Evolutionary conservation across 2,113 vertebrate genomes (phyloP).

Genomic region (Chionodraco myersi): DNA sequence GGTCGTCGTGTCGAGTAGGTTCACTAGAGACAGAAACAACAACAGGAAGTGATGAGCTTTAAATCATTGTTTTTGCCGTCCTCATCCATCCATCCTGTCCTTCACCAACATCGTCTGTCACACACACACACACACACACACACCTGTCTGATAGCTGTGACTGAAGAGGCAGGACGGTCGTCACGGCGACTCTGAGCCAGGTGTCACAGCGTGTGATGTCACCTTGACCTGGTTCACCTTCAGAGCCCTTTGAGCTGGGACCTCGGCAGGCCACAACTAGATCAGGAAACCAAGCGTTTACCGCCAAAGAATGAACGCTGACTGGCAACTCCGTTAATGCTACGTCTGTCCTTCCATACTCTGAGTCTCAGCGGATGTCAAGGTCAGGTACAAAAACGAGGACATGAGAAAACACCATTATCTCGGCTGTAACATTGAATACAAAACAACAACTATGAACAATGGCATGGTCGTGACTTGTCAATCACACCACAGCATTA

Average conservation of each 20-base stretch:
- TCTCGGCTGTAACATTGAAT: too few relatives aligned
- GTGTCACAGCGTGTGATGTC: constrained; percentile 60
- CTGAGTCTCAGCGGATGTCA: too few relatives aligned
- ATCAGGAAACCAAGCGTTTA: not conserved
- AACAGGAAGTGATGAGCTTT: constrained; percentile 45
- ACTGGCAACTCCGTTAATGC: too few relatives aligned
- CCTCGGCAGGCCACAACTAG: constrained; percentile 44
- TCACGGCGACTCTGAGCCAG: constrained; percentile 39
- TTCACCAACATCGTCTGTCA: constrained; percentile 31
- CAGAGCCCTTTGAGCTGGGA: constrained; percentile 26
- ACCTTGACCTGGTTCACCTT: constrained; percentile 66
- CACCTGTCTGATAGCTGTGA: constrained; percentile 20
- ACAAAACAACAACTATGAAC: too few relatives aligned
- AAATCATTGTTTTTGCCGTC: constrained; percentile 29
- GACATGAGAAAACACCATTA: too few relatives aligned
- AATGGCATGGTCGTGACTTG: too few relatives aligned
- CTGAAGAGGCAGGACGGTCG: constrained; percentile 65
- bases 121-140: not conserved
- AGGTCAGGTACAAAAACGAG: too few relatives aligned
- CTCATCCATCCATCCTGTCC: constrained; percentile 5
- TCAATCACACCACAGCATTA: too few relatives aligned
- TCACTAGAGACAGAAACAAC: constrained; percentile 86
- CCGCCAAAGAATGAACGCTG: not conserved
- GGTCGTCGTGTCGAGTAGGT: constrained; percentile 92
- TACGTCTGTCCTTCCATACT: too few relatives aligned